phyloP scores from a whole-genome alignment of 2,888 invertebrate species.

The Rhingia rostrata region DNA sequence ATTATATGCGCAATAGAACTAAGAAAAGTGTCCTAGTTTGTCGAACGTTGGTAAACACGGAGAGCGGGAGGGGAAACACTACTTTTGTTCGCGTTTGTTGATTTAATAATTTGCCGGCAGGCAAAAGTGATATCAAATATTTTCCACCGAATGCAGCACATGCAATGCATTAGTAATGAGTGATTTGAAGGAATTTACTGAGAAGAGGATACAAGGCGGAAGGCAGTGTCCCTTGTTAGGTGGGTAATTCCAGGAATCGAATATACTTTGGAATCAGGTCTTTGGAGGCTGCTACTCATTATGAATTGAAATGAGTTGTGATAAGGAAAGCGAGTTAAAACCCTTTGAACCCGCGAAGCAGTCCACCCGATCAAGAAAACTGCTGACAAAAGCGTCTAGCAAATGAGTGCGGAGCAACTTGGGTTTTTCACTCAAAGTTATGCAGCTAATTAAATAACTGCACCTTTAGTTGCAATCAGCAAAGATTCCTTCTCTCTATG shows the following conservation, averaged over 20 bases:
- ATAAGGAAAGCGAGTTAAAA: too few species aligned
- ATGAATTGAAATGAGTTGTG: too few species aligned
- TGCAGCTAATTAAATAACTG: too few species aligned
- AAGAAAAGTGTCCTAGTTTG: constrained; percentile 22
- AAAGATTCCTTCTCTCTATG: too few species aligned
- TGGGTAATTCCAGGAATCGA: background rate
- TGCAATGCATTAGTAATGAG: constrained; percentile 41
- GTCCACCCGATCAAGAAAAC: too few species aligned
- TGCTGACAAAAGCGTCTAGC: too few species aligned
- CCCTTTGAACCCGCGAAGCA: too few species aligned
- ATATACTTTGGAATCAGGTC: too few species aligned
- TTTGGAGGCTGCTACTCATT: too few species aligned
- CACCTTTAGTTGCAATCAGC: too few species aligned
- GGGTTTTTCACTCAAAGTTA: too few species aligned
- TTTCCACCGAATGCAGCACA: constrained; percentile 39
- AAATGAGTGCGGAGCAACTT: too few species aligned
- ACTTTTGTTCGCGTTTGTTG: constrained; percentile 28
- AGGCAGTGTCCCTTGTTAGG: background rate
- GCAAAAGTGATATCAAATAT: constrained; percentile 37
- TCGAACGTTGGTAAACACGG: background rate
- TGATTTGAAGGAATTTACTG: background rate
- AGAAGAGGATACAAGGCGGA: background rate
- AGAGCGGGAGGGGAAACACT: constrained; percentile 9
- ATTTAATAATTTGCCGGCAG: constrained; percentile 53
- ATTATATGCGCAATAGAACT: constrained; percentile 7